Conservation (phyloP, 2,888 invertebrate species). For the Leucozona laternaria region DNA sequence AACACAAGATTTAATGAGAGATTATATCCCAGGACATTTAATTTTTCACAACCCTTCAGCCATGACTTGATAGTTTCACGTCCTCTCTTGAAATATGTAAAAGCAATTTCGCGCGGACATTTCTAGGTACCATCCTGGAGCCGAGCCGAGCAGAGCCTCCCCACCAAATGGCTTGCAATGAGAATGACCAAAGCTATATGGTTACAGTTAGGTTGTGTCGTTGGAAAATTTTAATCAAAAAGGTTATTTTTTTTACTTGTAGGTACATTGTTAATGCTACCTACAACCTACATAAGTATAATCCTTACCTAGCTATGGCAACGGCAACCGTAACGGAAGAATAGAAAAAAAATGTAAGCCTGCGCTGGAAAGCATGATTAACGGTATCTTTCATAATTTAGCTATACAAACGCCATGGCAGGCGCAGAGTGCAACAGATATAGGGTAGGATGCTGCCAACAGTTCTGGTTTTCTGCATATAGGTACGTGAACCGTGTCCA, state of each 20-base stretch:
- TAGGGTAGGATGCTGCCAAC: constrained; percentile 23
- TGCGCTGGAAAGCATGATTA: constrained; percentile 62
- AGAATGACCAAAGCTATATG: constrained; percentile 8
- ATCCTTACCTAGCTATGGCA: background rate
- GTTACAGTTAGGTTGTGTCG: constrained; percentile 30
- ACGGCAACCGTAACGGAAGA: background rate
- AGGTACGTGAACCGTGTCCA: background rate
- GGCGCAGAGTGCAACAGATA: constrained; percentile 62
- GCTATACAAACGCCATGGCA: constrained; percentile 54
- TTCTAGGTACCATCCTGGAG: constrained; percentile 24
- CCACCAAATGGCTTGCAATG: constrained; percentile 23
- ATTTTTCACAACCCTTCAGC: constrained; percentile 74
- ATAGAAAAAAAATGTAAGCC: constrained; percentile 49
- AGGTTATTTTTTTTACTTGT: constrained; percentile 66
- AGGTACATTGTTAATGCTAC: constrained; percentile 42
- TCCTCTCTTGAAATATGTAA: constrained; percentile 64
- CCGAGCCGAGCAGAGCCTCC: background rate
- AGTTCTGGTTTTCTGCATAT: background rate
- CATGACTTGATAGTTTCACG: constrained; percentile 68
- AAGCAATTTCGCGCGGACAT: constrained; percentile 63
- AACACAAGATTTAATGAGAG: constrained; percentile 75
- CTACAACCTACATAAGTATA: constrained; percentile 6
- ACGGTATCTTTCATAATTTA: constrained; percentile 57
- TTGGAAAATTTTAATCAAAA: constrained; percentile 69
- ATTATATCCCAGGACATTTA: constrained; percentile 74